Percentiles rank a stretch among this genome's conserved stretches.
These are phyloP conservation scores for Chaunax sp. DNA, from an alignment of 2,797 vertebrate genomes.

Conservation along the genomic window DNA sequence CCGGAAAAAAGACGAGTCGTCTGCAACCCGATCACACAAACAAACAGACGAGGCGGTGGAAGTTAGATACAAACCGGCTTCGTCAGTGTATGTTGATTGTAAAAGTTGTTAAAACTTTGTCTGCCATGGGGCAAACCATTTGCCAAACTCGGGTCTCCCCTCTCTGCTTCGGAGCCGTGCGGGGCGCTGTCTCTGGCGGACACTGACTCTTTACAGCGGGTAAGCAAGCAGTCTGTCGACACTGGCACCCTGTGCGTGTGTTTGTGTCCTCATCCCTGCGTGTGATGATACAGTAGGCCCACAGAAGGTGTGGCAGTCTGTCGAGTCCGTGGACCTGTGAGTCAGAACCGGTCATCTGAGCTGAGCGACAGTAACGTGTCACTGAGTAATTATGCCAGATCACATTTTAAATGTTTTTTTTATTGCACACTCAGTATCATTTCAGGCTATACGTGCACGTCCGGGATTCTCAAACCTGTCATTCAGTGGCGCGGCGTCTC, in stretches of 20 bases:
- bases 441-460: conserved; percentile 6
- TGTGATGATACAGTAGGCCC: conserved; percentile 2
- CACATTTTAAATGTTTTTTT: conserved; percentile 7
- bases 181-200: conserved; percentile 76
- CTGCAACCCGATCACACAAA: conserved; percentile 66
- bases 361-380: conserved; percentile 52
- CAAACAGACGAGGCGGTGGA: conserved; percentile 46
- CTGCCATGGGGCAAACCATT: conserved; percentile 39
- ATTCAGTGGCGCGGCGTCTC: neutral
- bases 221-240: conserved; percentile 50
- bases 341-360: conserved; percentile 64
- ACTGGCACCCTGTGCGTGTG: conserved; percentile 1
- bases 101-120: conserved; percentile 36
- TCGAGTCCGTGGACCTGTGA: conserved; percentile 38
- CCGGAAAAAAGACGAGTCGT: conserved; percentile 78
- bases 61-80: conserved; percentile 28
- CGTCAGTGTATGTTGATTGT: neutral
- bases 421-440: conserved; percentile 19
- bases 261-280: neutral
- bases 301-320: conserved; percentile 64
- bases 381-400: conserved; percentile 42
- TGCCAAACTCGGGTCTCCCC: conserved; percentile 7
- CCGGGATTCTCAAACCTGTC: neutral
- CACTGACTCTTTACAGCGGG: conserved; percentile 70
- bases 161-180: conserved; percentile 50